Evolutionary conservation across 2,797 vertebrate species (phyloP).

Genomic region (Fratercula arctica): DNA sequence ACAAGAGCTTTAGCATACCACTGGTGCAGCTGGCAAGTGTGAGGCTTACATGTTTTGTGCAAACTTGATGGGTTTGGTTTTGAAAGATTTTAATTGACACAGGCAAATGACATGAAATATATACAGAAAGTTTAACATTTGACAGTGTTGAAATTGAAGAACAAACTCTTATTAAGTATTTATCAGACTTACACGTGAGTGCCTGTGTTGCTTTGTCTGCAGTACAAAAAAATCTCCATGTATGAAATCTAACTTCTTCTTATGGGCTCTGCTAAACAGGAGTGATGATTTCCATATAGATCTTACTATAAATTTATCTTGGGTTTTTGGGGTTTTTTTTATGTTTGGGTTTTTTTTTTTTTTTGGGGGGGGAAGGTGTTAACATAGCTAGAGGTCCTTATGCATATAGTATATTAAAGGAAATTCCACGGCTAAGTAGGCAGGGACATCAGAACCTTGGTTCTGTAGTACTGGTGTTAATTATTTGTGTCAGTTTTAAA

Average conservation of each 20-base stretch:
- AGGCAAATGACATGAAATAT: background rate
- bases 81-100: background rate
- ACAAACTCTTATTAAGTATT: background rate
- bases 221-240: background rate
- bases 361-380: background rate
- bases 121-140: background rate
- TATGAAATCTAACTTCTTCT: background rate
- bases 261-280: background rate
- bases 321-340: background rate
- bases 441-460: slow-evolving; percentile 2
- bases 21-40: background rate
- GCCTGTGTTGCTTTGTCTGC: background rate
- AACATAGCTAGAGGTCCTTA: background rate
- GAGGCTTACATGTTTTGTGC: background rate
- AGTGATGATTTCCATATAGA: background rate
- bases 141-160: background rate
- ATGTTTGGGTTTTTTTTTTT: background rate
- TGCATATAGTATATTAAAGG: background rate
- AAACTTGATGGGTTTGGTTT: background rate
- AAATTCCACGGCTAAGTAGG: background rate
- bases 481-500: slow-evolving; percentile 48
- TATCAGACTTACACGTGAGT: background rate
- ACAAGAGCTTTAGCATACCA: background rate
- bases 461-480: slow-evolving; percentile 45
- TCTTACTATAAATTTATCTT: background rate